These are phyloP conservation scores for Paraplagusia blochii DNA, from an alignment of 2,113 vertebrate genomes.

Conservation along the genomic window DNA sequence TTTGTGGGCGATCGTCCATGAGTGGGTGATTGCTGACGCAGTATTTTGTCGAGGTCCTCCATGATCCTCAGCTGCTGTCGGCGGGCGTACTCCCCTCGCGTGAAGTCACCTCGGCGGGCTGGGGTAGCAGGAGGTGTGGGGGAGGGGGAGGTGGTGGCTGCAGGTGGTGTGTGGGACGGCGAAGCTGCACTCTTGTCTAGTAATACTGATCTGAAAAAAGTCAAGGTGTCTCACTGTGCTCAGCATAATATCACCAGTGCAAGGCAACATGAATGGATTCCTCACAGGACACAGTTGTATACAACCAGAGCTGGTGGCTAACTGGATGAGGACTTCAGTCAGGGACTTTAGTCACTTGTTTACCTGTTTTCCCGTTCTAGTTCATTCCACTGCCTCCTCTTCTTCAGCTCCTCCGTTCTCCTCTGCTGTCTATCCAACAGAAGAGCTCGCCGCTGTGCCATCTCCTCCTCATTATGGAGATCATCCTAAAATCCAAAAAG, in stretches of 20 bases:
- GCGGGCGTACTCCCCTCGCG: slow-evolving; percentile 76
- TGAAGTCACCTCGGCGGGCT: slow-evolving; percentile 79
- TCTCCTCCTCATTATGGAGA: slow-evolving; percentile 78
- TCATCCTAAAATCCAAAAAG: slow-evolving; percentile 67
- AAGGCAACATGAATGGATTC: too few species aligned
- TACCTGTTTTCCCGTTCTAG: slow-evolving; percentile 81
- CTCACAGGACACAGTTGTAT: too few species aligned
- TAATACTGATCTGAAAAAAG: slow-evolving; percentile 30
- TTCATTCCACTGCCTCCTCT: slow-evolving; percentile 79
- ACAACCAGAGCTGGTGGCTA: too few species aligned
- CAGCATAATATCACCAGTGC: neutral
- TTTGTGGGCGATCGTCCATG: slow-evolving; percentile 49
- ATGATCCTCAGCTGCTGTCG: slow-evolving; percentile 81
- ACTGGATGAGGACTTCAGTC: too few species aligned
- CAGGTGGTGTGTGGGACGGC: slow-evolving; percentile 61
- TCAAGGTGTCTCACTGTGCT: neutral
- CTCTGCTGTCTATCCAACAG: slow-evolving; percentile 85
- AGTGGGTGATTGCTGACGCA: slow-evolving; percentile 40
- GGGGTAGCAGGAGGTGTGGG: slow-evolving; percentile 74
- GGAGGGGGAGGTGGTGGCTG: slow-evolving; percentile 46
- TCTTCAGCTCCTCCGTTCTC: slow-evolving; percentile 79
- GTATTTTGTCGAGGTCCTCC: slow-evolving; percentile 60
- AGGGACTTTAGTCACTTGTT: neutral
- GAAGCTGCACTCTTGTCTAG: slow-evolving; percentile 44
- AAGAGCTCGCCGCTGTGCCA: slow-evolving; percentile 79